Base-by-base conservation (phyloP, 2,113 vertebrate species). In the Eurystomus gularis region DNA sequence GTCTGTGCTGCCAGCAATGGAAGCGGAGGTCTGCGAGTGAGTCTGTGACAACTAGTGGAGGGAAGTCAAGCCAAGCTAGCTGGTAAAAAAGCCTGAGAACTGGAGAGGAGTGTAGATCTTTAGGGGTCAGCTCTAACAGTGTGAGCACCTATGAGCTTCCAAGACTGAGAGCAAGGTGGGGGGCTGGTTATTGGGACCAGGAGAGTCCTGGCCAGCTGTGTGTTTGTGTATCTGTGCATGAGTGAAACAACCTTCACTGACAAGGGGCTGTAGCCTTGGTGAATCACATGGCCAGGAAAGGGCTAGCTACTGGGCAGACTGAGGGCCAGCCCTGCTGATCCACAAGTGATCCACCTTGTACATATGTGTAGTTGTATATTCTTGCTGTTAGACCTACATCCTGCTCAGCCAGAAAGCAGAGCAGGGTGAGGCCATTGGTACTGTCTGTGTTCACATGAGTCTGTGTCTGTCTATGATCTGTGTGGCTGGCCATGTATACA, bases 361-460 rank as follows among this genome's bases (percentile, higher is more conserved):
- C 7, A 2, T 16, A 21, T 0, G 1, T 60, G 5, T 3, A 24
- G 33, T 11, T 33, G 16, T 9, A 10, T 35, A n/a, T 61, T 15
- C 37, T 73, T 24, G 39, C 17, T 5, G 23, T 7, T 4, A 14
- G 42, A 28, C 7, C 8, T 35, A 15, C 9, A 12, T 28, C 24
- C 48, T 73, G 33, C 49, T 73, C 20, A 64, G 25, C 29, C 37
- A 69, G 66, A 14, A 17, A 39, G 35, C 12, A 10, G 52, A 57
- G 20, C 8, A 28, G 25, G 17, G 28, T 24, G 40, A 79, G 10
- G 18, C 28, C 23, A 5, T 9, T 15, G 7, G 14, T 31, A 11
- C 20, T 26, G 13, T 33, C 39, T 65, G 11, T 62, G 24, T 16
- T 52, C 18, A 18, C 24, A 17, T 24, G 33, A 52, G 33, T 11